Percentiles rank a stretch among this genome's conserved stretches.
Conservation (phyloP, 2,113 vertebrate genomes). For the Myotis lucifugus region DNA sequence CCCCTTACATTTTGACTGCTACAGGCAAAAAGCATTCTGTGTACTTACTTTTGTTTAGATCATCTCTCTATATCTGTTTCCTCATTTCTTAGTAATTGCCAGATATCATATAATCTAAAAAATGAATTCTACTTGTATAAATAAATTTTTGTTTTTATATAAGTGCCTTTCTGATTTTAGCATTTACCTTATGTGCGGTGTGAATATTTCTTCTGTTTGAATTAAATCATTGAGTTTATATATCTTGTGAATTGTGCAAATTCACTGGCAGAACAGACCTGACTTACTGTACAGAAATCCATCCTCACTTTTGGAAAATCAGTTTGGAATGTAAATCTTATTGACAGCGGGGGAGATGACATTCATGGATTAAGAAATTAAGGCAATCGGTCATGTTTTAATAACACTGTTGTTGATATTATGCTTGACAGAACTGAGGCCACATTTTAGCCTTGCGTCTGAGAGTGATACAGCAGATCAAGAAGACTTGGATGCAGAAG, state of each 20-base stretch:
- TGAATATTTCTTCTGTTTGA: constrained; percentile 29
- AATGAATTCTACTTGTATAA: neutral
- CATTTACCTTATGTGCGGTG: neutral
- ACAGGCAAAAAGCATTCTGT: neutral
- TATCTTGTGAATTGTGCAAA: neutral
- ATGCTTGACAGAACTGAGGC: constrained; percentile 90
- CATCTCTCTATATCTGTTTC: neutral
- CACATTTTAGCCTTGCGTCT: constrained; percentile 97
- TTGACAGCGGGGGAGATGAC: neutral
- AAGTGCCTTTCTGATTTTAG: constrained; percentile 24
- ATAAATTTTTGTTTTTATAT: constrained; percentile 31
- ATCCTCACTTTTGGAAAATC: neutral
- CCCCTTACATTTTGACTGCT: neutral
- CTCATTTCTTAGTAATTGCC: constrained; percentile 12
- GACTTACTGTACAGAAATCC: neutral
- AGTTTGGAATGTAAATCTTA: neutral
- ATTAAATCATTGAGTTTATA: neutral
- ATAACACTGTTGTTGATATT: neutral
- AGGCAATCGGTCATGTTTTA: neutral
- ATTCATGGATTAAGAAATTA: neutral
- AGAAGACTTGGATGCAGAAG: constrained; percentile 91
- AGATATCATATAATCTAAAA: constrained; percentile 3
- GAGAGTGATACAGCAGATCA: constrained; percentile 97
- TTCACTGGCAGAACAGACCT: neutral
- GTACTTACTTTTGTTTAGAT: neutral